Evolutionary conservation across 2,113 vertebrate genomes (phyloP), one percentile per base, ranked within the genome.

Genomic region (Mustela nigripes): DNA sequence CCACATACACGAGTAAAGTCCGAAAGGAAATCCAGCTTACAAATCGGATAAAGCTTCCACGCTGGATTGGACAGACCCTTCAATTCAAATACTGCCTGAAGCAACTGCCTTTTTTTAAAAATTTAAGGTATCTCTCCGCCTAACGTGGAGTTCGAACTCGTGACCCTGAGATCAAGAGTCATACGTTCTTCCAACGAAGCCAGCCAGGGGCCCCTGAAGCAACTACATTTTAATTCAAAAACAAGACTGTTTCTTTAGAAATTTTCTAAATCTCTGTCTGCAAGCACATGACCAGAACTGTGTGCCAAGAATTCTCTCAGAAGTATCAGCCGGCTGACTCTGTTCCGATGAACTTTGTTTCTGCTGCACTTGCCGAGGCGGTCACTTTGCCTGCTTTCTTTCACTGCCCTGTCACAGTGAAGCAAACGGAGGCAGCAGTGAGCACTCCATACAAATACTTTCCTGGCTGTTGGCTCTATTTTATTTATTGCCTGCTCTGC

Each of bases 161-260:
- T 48, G 74, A 48, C 74, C 74, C 7, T 31, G 42, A 78, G 26
- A 31, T 48, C 74, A 78, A 78, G 39, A 45, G 74, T 78, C 26
- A 48, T 26, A 48, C 15, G 74, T 26, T 78, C 74, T 48, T 78
- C 74, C 14, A 7, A 48, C 14, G 16, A 45, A 78, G 74, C 7
- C 74, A 78, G 42, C 24, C 73, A 45, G 24, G 39, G 6, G 1
- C 15, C 74, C 42, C 26, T 78, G 26, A 78, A 92, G 39, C 73
- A 95, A 90, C 2, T 19, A 92, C 19, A 84, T 92, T 62, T 91
- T 87, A 94, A 83, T 78, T 89, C n/a, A 83, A 11, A 65, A 93
- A 95, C 56, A 80, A 48, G 21, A 91, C 11, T 11, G 31, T 84
- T 89, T 93, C 48, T 83, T 92, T 48, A 87, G 22, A 86, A 33